These are phyloP conservation scores for Heliconius erato DNA, from an alignment of 2,888 invertebrate species.

Conservation along the genomic window DNA sequence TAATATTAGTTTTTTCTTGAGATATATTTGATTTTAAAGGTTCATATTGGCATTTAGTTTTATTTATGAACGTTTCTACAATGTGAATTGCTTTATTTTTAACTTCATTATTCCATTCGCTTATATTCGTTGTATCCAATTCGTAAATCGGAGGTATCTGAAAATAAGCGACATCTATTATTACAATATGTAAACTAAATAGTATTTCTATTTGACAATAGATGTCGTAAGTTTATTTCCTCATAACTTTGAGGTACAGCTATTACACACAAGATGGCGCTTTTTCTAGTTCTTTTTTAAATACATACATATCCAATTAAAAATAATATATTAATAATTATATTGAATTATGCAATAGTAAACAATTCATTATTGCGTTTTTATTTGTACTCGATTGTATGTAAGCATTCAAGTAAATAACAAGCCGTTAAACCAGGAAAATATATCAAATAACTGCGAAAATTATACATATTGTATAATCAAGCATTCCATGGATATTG, in stretches of 20 bases:
- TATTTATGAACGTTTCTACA: slow-evolving; percentile 87
- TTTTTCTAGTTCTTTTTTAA: too few relatives aligned
- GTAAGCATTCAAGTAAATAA: not conserved
- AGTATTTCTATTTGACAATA: slow-evolving; percentile 51
- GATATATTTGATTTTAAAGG: slow-evolving; percentile 67
- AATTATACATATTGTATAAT: not conserved
- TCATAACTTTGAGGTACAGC: slow-evolving; percentile 36
- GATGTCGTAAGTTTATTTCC: slow-evolving; percentile 47
- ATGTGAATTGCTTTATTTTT: slow-evolving; percentile 89
- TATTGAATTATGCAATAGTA: not conserved
- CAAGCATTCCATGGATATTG: not conserved
- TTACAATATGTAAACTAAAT: not conserved
- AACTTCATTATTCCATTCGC: slow-evolving; percentile 91
- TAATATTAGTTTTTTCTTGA: slow-evolving; percentile 62
- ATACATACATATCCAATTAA: too few relatives aligned
- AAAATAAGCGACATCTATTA: slow-evolving; percentile 60
- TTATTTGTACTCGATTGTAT: not conserved
- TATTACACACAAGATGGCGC: slow-evolving; percentile 60
- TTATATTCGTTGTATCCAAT: slow-evolving; percentile 91
- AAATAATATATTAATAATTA: not conserved
- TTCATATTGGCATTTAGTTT: slow-evolving; percentile 74
- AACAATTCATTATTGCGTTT: not conserved
- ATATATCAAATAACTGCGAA: slow-evolving; percentile 3
- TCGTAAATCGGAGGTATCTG: slow-evolving; percentile 93
- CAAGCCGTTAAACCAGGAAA: not conserved